Evolutionary conservation across 2,113 vertebrate species (phyloP), one percentile per base, ranked within the genome.

Genomic region (Megaleporinus macrocephalus): DNA sequence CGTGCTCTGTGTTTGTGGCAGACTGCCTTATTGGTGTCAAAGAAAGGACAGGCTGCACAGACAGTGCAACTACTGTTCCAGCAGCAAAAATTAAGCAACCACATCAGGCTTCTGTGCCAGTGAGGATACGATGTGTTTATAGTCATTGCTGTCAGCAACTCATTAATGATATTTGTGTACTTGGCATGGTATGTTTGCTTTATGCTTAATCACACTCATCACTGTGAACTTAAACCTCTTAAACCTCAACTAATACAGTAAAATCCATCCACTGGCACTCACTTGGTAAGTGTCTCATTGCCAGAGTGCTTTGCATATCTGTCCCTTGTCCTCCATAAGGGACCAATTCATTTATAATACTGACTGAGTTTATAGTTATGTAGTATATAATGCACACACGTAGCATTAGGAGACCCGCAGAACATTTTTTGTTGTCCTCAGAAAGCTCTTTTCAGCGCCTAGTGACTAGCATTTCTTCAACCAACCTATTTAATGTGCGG

Each of bases 61-160:
- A 77, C 72, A 73, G 53, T 51, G 18, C 78, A 78, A 63, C 73
- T 62, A 76, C 75, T 76, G 55, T 84, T 79, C 66, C 55, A 72
- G 30, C 55, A 51, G 68, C 63, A 65, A 74, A 78, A 78, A 73
- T 73, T 73, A 78, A 47, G 61, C 47, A 73, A 63, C 71, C 70
- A 77, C 49, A 61, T 53, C 73, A 69, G 24, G 47, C 69, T 53
- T 51, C 36, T 63, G 27, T 30, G 27, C 24, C 49, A 68, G 20
- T 22, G 22, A 3, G 20, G 4, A 26, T 11, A 44, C 41, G 11
- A 44, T 76, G 59, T 66, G 71, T 68, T 41, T 82, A 69, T 27
- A 66, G 44, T 59, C 11, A 59, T 77, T 74, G 44, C n/a, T 66
- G 53, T 78, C 72, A 61, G 51, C 16, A 73, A 78, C 47, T 53